These are phyloP conservation scores for Spinibarbus caldwelli DNA, from an alignment of 2,797 vertebrate genomes.

Conservation along the genomic window DNA sequence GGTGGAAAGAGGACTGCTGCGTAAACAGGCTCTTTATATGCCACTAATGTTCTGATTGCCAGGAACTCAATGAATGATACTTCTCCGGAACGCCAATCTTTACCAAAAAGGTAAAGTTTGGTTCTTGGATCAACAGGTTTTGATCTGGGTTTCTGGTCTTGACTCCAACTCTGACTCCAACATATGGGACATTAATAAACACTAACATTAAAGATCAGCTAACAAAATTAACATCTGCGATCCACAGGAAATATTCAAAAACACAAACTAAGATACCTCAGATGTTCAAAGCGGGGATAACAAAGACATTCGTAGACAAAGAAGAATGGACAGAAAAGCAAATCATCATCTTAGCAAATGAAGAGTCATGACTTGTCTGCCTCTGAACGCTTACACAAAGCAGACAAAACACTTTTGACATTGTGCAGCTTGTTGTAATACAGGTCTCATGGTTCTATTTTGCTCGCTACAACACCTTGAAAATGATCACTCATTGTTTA, in stretches of 20 bases:
- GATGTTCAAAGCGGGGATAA: not conserved
- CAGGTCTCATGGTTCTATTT: not conserved
- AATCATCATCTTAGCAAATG: not conserved
- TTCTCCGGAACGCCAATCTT: not conserved
- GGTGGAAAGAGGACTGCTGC: not conserved
- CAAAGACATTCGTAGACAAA: not conserved
- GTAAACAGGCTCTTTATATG: not conserved
- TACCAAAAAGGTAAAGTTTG: not conserved
- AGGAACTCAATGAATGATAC: not conserved
- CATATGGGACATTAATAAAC: not conserved
- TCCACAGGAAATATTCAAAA: not conserved
- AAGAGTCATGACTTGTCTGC: too few species aligned
- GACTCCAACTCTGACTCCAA: not conserved
- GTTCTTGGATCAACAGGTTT: not conserved
- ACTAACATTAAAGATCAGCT: not conserved
- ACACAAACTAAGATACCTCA: not conserved
- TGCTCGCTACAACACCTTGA: not conserved
- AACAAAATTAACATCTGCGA: too few species aligned
- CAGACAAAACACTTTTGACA: too few species aligned
- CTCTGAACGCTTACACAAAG: too few species aligned
- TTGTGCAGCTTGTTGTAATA: not conserved
- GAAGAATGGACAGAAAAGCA: not conserved
- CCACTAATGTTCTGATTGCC: not conserved
- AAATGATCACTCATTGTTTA: conserved; percentile 19
- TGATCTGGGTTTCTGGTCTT: not conserved